Conservation (phyloP, 2,888 invertebrate species). For the Noctua fimbriata region DNA sequence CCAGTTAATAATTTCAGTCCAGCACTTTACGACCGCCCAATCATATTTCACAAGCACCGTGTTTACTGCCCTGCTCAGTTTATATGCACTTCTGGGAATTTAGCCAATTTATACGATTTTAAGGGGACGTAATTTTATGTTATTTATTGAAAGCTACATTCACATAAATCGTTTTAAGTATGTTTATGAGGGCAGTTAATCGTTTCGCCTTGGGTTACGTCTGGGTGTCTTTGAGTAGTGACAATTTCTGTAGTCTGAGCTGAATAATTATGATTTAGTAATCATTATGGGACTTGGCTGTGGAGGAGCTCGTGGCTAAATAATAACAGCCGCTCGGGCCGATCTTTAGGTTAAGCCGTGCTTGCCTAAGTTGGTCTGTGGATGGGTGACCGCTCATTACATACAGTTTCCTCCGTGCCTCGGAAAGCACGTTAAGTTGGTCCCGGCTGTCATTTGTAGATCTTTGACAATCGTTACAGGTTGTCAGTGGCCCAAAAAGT, state of each 20-base stretch:
- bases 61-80: conserved; percentile 26
- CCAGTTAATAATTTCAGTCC: conserved; percentile 27
- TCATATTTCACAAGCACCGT: conserved; percentile 50
- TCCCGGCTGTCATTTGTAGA: too few relatives aligned
- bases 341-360: too few relatives aligned
- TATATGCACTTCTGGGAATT: conserved; percentile 41
- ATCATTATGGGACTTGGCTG: neutral
- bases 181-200: conserved; percentile 11
- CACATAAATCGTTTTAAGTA: conserved; percentile 19
- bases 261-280: neutral
- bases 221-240: neutral
- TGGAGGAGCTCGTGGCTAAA: too few relatives aligned
- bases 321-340: too few relatives aligned
- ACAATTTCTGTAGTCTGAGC: neutral
- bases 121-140: conserved; percentile 45
- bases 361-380: too few relatives aligned
- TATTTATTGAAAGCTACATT: conserved; percentile 31
- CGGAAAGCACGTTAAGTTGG: too few relatives aligned
- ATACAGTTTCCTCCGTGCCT: too few relatives aligned
- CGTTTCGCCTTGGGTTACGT: neutral
- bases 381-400: too few relatives aligned
- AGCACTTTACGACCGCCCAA: conserved; percentile 44
- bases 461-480: too few relatives aligned
- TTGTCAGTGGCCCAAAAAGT: too few relatives aligned
- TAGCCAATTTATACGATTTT: conserved; percentile 55